These are phyloP conservation scores for Hirundichthys speculiger DNA, from an alignment of 2,113 vertebrate species.

Conservation along the genomic window DNA sequence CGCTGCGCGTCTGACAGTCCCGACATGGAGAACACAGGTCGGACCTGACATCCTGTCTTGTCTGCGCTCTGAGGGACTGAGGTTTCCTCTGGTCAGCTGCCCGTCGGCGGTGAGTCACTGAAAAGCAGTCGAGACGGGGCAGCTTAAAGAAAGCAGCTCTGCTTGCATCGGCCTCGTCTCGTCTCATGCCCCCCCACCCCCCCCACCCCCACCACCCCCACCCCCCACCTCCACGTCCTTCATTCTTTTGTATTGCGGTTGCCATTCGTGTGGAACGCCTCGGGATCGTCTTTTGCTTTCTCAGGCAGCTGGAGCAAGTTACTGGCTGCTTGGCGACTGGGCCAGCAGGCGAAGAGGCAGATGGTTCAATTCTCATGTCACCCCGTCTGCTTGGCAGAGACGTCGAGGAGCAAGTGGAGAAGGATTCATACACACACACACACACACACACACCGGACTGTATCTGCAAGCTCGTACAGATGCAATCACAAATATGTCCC, in stretches of 20 bases:
- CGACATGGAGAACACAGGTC: conserved; percentile 35
- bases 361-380: conserved; percentile 77
- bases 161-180: conserved; percentile 42
- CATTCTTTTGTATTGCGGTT: conserved; percentile 53
- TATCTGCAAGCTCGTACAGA: conserved; percentile 28
- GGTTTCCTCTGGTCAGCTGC: conserved; percentile 6
- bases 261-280: conserved; percentile 52
- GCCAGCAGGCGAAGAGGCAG: conserved; percentile 49
- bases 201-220: no score
- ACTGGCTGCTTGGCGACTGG: conserved; percentile 52
- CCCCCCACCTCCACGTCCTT: conserved; percentile 36
- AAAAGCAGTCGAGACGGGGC: conserved; percentile 26
- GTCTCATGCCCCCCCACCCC: conserved; percentile 39
- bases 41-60: conserved; percentile 31
- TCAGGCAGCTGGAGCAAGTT: conserved; percentile 71
- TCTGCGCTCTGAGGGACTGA: conserved; percentile 1
- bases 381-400: conserved; percentile 73
- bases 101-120: conserved; percentile 10
- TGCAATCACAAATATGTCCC: conserved; percentile 39
- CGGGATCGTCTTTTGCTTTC: conserved; percentile 64
- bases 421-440: conserved; percentile 38
- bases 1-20: conserved; percentile 54
- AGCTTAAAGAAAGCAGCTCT: conserved; percentile 40
- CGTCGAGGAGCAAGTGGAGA: conserved; percentile 56
- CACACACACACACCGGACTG: conserved; percentile 36